These are phyloP conservation scores for Molorchus minor DNA, from an alignment of 2,888 invertebrate genomes.

Conservation along the genomic window DNA sequence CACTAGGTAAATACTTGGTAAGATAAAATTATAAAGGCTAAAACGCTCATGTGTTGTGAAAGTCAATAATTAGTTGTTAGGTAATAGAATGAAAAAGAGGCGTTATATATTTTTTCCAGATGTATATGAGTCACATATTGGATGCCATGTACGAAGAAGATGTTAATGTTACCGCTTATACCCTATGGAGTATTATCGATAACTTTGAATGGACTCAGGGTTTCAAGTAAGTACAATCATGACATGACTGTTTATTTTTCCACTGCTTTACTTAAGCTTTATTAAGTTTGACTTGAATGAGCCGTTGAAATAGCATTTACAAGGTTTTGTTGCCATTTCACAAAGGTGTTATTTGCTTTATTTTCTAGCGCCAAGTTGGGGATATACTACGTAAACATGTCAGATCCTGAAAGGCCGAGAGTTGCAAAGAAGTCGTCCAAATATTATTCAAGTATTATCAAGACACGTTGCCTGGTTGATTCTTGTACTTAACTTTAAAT, in stretches of 20 bases:
- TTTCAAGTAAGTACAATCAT: conserved; percentile 39
- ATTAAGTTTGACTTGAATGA: no score
- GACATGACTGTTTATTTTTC: no score
- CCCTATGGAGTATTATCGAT: conserved; percentile 43
- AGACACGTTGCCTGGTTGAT: conserved; percentile 33
- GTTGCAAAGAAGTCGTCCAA: conserved; percentile 47
- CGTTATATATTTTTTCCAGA: conserved; percentile 36
- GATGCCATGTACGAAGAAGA: conserved; percentile 34
- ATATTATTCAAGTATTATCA: conserved; percentile 33
- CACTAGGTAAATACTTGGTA: no score
- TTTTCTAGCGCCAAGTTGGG: conserved; percentile 71
- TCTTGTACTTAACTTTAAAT: conserved; percentile 16
- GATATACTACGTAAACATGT: conserved; percentile 72
- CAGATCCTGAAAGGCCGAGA: conserved; percentile 67
- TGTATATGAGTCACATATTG: conserved; percentile 24
- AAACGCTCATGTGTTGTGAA: no score
- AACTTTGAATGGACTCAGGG: conserved; percentile 46
- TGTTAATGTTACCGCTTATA: conserved; percentile 40
- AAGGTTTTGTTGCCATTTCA: no score
- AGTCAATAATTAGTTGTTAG: no score
- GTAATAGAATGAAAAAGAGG: no score
- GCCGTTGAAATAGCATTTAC: no score
- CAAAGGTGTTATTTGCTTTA: no score
- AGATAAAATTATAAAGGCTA: no score
- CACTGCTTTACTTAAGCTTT: no score